Evolutionary conservation across 2,797 vertebrate genomes (phyloP).

Genomic region (Microchirus variegatus): DNA sequence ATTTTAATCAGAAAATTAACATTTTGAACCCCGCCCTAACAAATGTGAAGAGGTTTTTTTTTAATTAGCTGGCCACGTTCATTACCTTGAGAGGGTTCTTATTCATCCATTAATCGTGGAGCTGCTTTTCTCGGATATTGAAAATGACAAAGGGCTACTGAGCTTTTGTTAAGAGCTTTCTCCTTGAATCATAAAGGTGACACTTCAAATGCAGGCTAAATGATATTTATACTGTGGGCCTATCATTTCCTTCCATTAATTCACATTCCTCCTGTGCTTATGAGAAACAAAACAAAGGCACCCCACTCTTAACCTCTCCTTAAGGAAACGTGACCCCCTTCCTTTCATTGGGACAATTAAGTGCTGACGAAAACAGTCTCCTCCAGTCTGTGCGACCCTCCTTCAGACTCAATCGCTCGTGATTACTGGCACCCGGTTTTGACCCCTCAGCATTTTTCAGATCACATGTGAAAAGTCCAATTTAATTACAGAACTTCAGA

Average conservation of each 20-base stretch:
- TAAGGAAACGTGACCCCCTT: conserved; percentile 41
- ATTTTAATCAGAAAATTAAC: too few species aligned
- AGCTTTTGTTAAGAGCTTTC: conserved; percentile 8
- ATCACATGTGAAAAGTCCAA: conserved; percentile 78
- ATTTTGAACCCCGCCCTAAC: too few species aligned
- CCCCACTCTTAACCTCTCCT: conserved; percentile 60
- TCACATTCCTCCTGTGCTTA: conserved; percentile 47
- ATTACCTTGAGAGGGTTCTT: background rate
- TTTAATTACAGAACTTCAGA: conserved; percentile 80
- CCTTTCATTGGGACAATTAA: conserved; percentile 61
- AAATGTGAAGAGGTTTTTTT: too few species aligned
- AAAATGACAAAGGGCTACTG: background rate
- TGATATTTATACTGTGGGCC: conserved; percentile 11
- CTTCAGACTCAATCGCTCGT: conserved; percentile 68
- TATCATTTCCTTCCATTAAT: conserved; percentile 27
- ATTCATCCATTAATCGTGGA: background rate
- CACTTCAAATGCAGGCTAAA: conserved; percentile 25
- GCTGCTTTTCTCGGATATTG: conserved; percentile 5
- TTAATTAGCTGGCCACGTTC: background rate
- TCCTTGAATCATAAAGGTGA: conserved; percentile 16
- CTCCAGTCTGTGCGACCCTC: conserved; percentile 54
- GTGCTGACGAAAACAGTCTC: conserved; percentile 45
- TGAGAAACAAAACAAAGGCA: conserved; percentile 53
- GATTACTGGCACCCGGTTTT: conserved; percentile 63
- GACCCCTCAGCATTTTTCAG: conserved; percentile 71